Percentiles rank a stretch among this genome's conserved stretches.
These are phyloP conservation scores for Drosophila burlai DNA, from an alignment of 1,140 invertebrate species.

Conservation along the genomic window DNA sequence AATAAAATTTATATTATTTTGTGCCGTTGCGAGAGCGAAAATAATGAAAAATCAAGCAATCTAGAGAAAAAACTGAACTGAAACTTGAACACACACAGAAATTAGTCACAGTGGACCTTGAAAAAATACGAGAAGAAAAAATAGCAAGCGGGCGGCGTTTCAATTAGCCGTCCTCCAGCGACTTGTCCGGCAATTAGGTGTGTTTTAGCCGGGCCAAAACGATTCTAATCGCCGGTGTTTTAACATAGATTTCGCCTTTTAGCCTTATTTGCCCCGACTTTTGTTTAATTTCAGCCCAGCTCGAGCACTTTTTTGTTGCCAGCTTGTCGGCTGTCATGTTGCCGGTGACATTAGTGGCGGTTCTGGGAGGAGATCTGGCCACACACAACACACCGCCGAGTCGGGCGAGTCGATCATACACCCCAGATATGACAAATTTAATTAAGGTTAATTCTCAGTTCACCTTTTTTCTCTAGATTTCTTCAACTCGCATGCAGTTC, in stretches of 20 bases:
- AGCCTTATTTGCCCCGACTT: slow-evolving; percentile 38
- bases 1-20: slow-evolving; percentile 75
- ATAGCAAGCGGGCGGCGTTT: slow-evolving; percentile 56
- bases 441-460: slow-evolving; percentile 70
- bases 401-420: slow-evolving; percentile 56
- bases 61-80: slow-evolving; percentile 15
- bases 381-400: slow-evolving; percentile 11
- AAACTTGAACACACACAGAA: slow-evolving; percentile 26
- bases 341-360: slow-evolving; percentile 66
- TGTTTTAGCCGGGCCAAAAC: slow-evolving; percentile 68
- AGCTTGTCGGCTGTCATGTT: slow-evolving; percentile 67
- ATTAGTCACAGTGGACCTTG: slow-evolving; percentile 65
- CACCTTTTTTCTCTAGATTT: slow-evolving; percentile 16
- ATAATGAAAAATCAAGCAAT: slow-evolving; percentile 39
- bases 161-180: slow-evolving; percentile 69
- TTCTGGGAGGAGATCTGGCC: slow-evolving; percentile 12
- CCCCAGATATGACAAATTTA: slow-evolving; percentile 73
- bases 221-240: slow-evolving; percentile 76
- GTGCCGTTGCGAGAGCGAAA: slow-evolving; percentile 20
- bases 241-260: slow-evolving; percentile 79
- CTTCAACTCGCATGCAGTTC: slow-evolving; percentile 12
- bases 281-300: slow-evolving; percentile 36
- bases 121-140: slow-evolving; percentile 22
- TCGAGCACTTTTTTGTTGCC: slow-evolving; percentile 66
- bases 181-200: slow-evolving; percentile 78